Evolutionary conservation across 1,140 invertebrate genomes (phyloP).

Genomic region (Aphaenogaster ashmeadi): DNA sequence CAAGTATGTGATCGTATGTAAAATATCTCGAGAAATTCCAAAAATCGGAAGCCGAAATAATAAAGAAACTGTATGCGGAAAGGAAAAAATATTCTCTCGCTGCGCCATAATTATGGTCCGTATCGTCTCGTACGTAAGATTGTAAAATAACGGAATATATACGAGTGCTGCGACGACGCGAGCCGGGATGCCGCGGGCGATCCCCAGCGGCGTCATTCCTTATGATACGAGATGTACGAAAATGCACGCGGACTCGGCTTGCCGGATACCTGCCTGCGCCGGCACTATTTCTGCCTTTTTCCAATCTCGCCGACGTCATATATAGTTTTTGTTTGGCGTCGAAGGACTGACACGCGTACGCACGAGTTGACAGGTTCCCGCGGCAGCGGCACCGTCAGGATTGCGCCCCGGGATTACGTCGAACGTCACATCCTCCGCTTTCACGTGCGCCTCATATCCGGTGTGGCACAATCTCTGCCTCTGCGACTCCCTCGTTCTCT

Average conservation of each 20-base stretch:
- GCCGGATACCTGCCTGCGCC: background rate
- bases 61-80: background rate
- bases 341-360: constrained; percentile 49
- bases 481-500: background rate
- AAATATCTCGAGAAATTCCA: background rate
- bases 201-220: constrained; percentile 37
- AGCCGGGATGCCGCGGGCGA: background rate
- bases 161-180: background rate
- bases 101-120: background rate
- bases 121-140: background rate
- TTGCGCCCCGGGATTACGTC: constrained; percentile 60
- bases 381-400: constrained; percentile 22
- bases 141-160: constrained; percentile 13
- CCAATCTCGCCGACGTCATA: constrained; percentile 53
- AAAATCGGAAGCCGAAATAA: background rate
- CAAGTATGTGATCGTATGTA: background rate
- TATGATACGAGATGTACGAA: constrained; percentile 31
- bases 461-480: constrained; percentile 26
- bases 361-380: constrained; percentile 46
- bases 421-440: constrained; percentile 56
- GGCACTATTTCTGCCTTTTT: constrained; percentile 33
- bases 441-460: constrained; percentile 27
- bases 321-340: constrained; percentile 56
- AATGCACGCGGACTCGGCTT: constrained; percentile 7
- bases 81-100: constrained; percentile 15